Base-by-base conservation (phyloP, 2,888 invertebrate species). In the Drosophila rellima region DNA sequence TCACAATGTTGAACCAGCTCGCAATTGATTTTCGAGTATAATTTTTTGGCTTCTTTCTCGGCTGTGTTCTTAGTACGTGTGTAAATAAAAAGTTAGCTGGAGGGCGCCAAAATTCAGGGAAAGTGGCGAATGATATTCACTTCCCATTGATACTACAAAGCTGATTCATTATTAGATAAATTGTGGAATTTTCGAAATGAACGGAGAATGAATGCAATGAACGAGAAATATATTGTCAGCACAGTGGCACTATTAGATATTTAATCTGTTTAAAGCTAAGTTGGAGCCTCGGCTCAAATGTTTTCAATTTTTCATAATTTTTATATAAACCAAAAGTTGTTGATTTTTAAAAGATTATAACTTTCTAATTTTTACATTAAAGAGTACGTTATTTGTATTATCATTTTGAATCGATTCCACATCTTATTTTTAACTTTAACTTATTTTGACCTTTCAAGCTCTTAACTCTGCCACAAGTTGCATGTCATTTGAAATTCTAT, bases 1-100 rank as follows among this genome's bases (percentile, higher is more conserved):
- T 79, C 70, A 79, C 74, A 59, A 23, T 45, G 31, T 23, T 31
- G 55, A 56, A 17, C 40, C 51, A 52, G 15, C 20, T 20, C n/a
- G 26, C 40, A 68, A 56, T 69, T 52, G 63, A 64, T 54, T 31
- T 47, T 52, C 44, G 8, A 33, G 33, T 54, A 17, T 42, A 51
- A 26, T 39, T 33, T 42, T 33, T 42, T n/a, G 17, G 13, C 23
- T 8, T n/a, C 17, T 29, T 5, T 13, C 17, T 39, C 17, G 8
- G n/a, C 13, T 33, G 7, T 33, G 6, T 50, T 50, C 23, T 51
- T 13, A 31, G 13, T 52, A 23, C n/a, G 18, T 48, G 26, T 11
- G 44, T 2, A 11, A 18, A 20, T 54, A n/a, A 42, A 39, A 23
- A 35, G 39, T 17, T 18, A 4, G 1, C 13, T 35, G 40, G 54